Evolutionary conservation across 2,888 invertebrate species (phyloP), one percentile per base, ranked within the genome.

Genomic region (Drosophila setosimentum): DNA sequence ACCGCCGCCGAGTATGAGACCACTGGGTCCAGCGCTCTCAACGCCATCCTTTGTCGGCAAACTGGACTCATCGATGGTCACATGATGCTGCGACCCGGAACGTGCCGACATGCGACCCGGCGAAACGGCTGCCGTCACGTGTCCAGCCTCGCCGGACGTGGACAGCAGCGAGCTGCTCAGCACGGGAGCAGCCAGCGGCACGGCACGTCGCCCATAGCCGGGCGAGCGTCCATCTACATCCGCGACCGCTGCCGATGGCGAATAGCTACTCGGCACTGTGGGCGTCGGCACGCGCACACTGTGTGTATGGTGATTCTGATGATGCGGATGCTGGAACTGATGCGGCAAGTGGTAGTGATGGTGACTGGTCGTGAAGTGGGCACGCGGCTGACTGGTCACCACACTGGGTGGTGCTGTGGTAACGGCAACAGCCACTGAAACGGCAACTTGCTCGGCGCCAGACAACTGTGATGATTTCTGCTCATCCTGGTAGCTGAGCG

Each of bases 91-190:
- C 51, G 92, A 91, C 0, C 90, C 85, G 45, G 91, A 87, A 0
- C 93, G 91, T 18, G 92, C 91, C 8, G 92, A 90, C 0, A 87
- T 79, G 8, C 92, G 91, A 7, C 94, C 94, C 30, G 96, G 96
- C 68, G 94, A 94, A 0, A 91, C 68, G 35, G 81, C 81, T 4
- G 84, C 80, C 57, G 94, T 94, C 87, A 95, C 95, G 27, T 59
- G 60, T 0, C 53, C 65, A n/a, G 68, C 50, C 10, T 83, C 79
- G 8, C 60, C 59, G n/a, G 82, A 35, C 8, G 73, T 42, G 21
- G 59, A 57, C n/a, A 81, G 42, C 54, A 79, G 32, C 1, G 83
- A 59, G 75, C 67, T 63, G 83, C 45, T 24, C 10, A 80, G 45
- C 48, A 76, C 68, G n/a, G 89, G 58, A 42, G 82, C 72, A 8